These are phyloP conservation scores for Rhagologus leucostigma DNA, from an alignment of 2,113 vertebrate species.

Conservation along the genomic window DNA sequence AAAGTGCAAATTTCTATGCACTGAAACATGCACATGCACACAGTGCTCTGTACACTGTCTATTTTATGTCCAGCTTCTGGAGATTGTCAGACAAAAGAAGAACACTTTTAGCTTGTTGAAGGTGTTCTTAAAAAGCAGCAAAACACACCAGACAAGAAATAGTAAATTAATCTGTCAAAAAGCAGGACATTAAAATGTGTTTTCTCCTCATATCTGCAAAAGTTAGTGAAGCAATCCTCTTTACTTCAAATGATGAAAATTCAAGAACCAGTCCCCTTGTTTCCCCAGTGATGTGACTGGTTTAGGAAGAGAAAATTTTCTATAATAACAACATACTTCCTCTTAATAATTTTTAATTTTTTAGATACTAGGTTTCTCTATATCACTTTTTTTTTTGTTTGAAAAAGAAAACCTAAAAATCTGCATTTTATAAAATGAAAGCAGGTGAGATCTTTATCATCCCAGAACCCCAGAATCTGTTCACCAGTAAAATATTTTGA, in stretches of 20 bases:
- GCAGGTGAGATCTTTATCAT: not conserved
- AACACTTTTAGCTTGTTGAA: not conserved
- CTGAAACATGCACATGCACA: not conserved
- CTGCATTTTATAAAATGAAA: not conserved
- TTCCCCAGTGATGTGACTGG: not conserved
- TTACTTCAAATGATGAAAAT: not conserved
- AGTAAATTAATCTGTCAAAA: not conserved
- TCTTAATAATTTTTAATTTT: not conserved
- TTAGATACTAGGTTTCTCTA: not conserved
- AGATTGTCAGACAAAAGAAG: not conserved
- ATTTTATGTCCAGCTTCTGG: slow-evolving; percentile 20
- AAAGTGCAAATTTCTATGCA: slow-evolving; percentile 6
- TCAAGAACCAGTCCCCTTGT: not conserved
- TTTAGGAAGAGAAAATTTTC: not conserved
- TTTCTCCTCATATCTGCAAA: not conserved
- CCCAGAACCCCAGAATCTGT: not conserved
- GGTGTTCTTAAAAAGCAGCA: slow-evolving; percentile 12
- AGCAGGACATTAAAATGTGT: not conserved
- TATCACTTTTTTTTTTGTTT: not conserved
- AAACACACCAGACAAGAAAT: not conserved
- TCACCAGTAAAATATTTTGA: not conserved
- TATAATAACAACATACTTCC: not conserved
- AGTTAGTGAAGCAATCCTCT: not conserved
- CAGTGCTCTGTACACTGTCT: slow-evolving; percentile 6
- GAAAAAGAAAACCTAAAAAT: not conserved